Evolutionary conservation across 2,888 invertebrate genomes (phyloP).

Genomic region (Chironomus tentans): DNA sequence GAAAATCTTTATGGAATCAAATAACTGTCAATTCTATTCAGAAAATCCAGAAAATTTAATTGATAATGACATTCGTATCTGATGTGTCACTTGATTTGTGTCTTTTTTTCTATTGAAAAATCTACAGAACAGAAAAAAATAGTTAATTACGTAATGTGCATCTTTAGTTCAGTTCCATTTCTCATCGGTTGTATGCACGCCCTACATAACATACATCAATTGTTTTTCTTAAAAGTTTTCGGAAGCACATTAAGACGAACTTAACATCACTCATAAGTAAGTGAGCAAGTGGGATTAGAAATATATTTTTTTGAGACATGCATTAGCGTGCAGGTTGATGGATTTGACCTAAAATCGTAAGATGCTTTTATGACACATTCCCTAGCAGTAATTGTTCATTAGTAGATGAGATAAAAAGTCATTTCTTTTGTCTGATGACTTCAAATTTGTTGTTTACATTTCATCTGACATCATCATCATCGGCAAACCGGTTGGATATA

Average conservation of each 20-base stretch:
- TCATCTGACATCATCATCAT: neutral
- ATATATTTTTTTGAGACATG: neutral
- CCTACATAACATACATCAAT: neutral
- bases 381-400: too few relatives aligned
- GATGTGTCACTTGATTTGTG: neutral
- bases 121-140: neutral
- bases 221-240: neutral
- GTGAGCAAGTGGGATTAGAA: neutral
- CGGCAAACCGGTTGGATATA: neutral
- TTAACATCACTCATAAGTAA: neutral
- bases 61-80: too few relatives aligned
- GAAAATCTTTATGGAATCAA: neutral
- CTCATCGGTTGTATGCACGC: neutral
- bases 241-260: neutral
- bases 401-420: too few relatives aligned
- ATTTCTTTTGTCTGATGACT: neutral
- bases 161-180: neutral
- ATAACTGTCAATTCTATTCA: neutral
- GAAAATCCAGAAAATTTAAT: too few relatives aligned
- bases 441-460: neutral
- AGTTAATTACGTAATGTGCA: neutral
- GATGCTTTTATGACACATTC: neutral
- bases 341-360: neutral
- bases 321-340: neutral
- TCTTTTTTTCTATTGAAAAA: too few relatives aligned